A percentile compares a stretch with the other conserved stretches of the same genome.
Conservation (phyloP, 2,113 vertebrate genomes). For the Gulo gulo region DNA sequence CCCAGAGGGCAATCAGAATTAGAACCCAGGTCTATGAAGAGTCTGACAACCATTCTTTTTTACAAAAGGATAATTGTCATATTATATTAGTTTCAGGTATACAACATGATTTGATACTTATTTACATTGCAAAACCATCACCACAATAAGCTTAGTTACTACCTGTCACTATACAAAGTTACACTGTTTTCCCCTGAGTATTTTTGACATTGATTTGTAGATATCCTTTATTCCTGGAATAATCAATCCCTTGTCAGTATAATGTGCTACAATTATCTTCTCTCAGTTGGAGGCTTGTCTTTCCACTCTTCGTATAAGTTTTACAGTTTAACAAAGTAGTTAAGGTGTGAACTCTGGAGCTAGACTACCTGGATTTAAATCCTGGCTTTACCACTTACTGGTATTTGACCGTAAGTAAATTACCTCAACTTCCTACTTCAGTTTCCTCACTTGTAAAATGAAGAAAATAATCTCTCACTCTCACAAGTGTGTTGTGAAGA, state of each 20-base stretch:
- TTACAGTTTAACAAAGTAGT: neutral
- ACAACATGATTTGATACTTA: neutral
- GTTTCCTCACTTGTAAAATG: neutral
- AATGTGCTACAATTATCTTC: neutral
- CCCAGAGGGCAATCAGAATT: neutral
- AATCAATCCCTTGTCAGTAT: neutral
- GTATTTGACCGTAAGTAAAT: neutral
- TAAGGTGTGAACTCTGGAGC: neutral
- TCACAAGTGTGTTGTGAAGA: neutral
- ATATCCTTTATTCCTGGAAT: neutral
- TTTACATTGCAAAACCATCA: too few species aligned
- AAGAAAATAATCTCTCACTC: neutral
- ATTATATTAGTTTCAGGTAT: neutral
- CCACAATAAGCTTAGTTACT: neutral
- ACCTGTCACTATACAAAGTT: neutral
- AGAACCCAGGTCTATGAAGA: neutral
- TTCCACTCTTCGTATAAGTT: neutral
- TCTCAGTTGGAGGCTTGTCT: neutral
- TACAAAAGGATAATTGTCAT: neutral
- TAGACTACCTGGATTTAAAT: neutral
- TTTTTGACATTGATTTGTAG: constrained; percentile 2
- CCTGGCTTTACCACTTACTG: neutral
- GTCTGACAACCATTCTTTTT: neutral
- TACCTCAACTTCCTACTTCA: neutral
- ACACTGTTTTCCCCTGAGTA: neutral